These are phyloP conservation scores for Tringa solitaria DNA, from an alignment of 2,113 vertebrate species.

Conservation along the genomic window DNA sequence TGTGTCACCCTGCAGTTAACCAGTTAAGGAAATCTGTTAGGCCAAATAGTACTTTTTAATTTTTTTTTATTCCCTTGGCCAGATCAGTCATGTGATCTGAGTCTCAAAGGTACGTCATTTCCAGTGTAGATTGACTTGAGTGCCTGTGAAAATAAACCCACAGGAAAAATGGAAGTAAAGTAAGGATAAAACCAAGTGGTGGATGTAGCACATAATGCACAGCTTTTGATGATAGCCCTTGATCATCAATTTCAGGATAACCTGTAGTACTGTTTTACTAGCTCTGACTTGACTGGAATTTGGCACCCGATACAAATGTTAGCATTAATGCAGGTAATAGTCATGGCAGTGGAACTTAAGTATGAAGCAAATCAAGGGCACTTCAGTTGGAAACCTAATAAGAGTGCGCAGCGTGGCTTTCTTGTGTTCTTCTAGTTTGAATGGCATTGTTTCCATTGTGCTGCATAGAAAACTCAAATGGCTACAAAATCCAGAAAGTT, in stretches of 20 bases:
- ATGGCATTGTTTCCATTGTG: background rate
- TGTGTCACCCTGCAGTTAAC: background rate
- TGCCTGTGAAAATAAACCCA: background rate
- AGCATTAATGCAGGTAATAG: background rate
- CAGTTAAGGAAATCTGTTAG: background rate
- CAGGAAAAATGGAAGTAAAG: background rate
- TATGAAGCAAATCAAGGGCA: background rate
- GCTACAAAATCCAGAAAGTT: background rate
- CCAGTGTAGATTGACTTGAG: background rate
- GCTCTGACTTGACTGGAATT: background rate
- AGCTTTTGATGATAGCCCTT: background rate
- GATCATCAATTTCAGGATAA: background rate
- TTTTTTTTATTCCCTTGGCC: background rate
- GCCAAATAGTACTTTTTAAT: background rate
- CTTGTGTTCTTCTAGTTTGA: background rate
- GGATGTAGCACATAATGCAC: background rate
- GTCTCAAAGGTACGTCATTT: background rate
- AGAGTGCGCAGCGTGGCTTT: background rate
- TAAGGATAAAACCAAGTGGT: background rate
- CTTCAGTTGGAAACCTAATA: background rate
- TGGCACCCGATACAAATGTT: background rate
- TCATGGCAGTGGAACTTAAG: background rate
- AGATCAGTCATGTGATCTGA: background rate
- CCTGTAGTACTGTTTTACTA: background rate
- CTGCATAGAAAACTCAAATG: constrained; percentile 18